These are phyloP conservation scores for Coryphaenoides rupestris DNA, from an alignment of 2,113 vertebrate genomes.

Conservation along the genomic window DNA sequence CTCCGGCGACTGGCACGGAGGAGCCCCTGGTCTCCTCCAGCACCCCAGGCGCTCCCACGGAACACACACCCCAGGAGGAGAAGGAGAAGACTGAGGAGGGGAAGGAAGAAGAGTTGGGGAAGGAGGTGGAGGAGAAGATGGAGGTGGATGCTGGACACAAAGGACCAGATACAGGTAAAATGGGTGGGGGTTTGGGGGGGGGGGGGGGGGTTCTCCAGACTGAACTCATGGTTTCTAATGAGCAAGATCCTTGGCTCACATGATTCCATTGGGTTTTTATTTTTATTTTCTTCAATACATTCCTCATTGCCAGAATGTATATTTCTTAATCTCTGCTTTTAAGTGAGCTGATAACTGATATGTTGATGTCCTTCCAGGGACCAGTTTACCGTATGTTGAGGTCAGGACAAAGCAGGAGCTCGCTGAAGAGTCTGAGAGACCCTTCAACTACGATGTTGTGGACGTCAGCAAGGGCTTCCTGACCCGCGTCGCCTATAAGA, in stretches of 20 bases:
- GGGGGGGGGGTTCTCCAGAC: no score
- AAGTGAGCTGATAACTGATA: conserved; percentile 1
- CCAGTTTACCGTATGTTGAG: conserved; percentile 21
- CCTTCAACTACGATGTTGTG: conserved; percentile 83
- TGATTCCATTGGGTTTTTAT: not conserved
- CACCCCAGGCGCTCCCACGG: conserved; percentile 22
- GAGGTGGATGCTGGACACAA: conserved; percentile 40
- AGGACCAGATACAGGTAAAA: conserved; percentile 38
- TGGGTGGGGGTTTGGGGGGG: no score
- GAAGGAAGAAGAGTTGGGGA: not conserved
- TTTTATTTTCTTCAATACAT: not conserved
- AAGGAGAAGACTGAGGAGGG: conserved; percentile 26
- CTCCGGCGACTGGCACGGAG: conserved; percentile 11
- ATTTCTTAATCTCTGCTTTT: not conserved
- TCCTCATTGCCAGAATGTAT: not conserved
- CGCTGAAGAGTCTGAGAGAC: conserved; percentile 27
- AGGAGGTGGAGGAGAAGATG: conserved; percentile 42
- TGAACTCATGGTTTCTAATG: not conserved
- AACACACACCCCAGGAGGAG: conserved; percentile 8
- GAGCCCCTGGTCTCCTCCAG: conserved; percentile 18
- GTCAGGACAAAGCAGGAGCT: conserved; percentile 47
- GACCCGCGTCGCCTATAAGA: conserved; percentile 89
- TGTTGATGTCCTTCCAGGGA: conserved; percentile 34
- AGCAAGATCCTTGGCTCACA: no score
- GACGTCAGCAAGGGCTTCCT: conserved; percentile 95